Percentiles rank a stretch among this genome's conserved stretches.
These are phyloP conservation scores for Netelia inedita DNA, from an alignment of 2,888 invertebrate genomes.

Conservation along the genomic window DNA sequence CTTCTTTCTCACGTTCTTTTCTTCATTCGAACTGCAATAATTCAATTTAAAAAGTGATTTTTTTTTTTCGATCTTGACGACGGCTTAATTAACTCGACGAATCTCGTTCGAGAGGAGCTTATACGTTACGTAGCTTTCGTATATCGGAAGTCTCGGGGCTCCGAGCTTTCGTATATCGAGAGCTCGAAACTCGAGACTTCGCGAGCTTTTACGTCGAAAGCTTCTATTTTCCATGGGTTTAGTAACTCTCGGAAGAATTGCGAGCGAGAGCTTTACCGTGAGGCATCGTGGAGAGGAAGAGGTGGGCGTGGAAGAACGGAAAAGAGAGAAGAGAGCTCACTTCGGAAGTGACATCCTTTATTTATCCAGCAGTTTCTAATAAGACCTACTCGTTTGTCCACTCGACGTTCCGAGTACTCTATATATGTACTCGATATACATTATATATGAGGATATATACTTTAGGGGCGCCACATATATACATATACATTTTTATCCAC, in stretches of 20 bases:
- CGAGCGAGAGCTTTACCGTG: neutral
- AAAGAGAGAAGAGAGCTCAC: conserved; percentile 28
- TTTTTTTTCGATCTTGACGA: no score
- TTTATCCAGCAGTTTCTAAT: conserved; percentile 61
- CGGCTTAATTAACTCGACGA: no score
- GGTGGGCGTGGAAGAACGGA: conserved; percentile 1
- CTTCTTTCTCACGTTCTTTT: no score
- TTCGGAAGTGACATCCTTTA: conserved; percentile 52
- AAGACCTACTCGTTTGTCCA: conserved; percentile 43
- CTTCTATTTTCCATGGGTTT: conserved; percentile 27
- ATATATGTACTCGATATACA: neutral
- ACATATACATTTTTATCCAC: neutral
- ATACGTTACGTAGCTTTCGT: no score
- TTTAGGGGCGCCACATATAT: neutral
- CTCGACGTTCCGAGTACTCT: conserved; percentile 9
- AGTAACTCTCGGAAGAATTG: conserved; percentile 1
- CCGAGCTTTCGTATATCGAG: neutral
- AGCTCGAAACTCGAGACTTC: conserved; percentile 30
- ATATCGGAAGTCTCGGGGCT: no score
- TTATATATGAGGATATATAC: neutral
- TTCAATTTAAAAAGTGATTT: no score
- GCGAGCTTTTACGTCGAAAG: conserved; percentile 26
- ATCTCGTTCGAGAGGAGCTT: no score
- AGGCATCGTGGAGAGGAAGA: neutral
- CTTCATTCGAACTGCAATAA: no score